Evolutionary conservation across 2,888 invertebrate genomes (phyloP).

Genomic region (Agonopterix arenella): DNA sequence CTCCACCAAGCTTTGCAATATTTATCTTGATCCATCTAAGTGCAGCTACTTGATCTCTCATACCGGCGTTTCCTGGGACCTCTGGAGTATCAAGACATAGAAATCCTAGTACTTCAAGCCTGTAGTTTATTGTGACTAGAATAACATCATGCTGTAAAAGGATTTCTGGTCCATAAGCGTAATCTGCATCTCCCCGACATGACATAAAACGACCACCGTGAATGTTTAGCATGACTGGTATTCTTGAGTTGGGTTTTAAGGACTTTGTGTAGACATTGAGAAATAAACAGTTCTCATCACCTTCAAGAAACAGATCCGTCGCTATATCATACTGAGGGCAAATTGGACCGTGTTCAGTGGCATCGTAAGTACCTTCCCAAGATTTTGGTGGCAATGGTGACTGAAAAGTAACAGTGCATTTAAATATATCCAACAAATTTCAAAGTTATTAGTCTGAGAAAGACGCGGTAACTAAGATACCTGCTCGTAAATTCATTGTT

Average conservation of each 20-base stretch:
- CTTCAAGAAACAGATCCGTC: constrained; percentile 18
- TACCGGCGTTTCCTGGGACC: too few species aligned
- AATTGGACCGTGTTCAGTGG: constrained; percentile 31
- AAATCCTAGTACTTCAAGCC: constrained; percentile 44
- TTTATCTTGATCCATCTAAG: too few species aligned
- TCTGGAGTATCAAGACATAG: constrained; percentile 30
- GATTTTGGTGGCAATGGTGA: constrained; percentile 34
- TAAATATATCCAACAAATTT: too few species aligned
- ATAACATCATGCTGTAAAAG: constrained; percentile 46
- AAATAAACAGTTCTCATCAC: constrained; percentile 43
- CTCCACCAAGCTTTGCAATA: too few species aligned
- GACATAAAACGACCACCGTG: constrained; percentile 46
- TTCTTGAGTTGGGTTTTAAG: constrained; percentile 17
- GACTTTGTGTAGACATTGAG: constrained; percentile 41
- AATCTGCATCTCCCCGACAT: constrained; percentile 48
- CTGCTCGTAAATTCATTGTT: too few species aligned
- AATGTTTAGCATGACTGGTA: constrained; percentile 51
- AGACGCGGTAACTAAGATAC: too few species aligned
- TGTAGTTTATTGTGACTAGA: constrained; percentile 51
- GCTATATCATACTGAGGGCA: constrained; percentile 37
- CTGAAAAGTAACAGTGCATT: constrained; percentile 30
- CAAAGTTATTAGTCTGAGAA: too few species aligned
- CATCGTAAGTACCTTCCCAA: constrained; percentile 39
- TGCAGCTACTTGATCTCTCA: too few species aligned
- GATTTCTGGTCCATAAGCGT: constrained; percentile 43